Evolutionary conservation across 2,113 vertebrate genomes (phyloP).

Genomic region (mouse (Mus musculus)): GRCm39 chr14:83474001-83474500

Average conservation of each 20-base stretch:
- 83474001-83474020: not conserved
- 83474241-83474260: not conserved
- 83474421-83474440: not conserved
- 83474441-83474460: too few relatives aligned
- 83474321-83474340: not conserved
- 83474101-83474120: not conserved
- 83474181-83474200: not conserved
- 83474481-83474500: too few relatives aligned
- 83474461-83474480: too few relatives aligned
- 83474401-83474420: not conserved
- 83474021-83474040: not conserved
- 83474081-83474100: not conserved
- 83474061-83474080: not conserved
- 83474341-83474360: not conserved
- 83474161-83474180: not conserved
- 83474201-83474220: not conserved
- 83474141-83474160: not conserved
- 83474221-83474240: not conserved
- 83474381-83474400: not conserved
- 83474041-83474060: too few relatives aligned
- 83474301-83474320: too few relatives aligned
- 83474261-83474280: not conserved
- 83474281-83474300: too few relatives aligned
- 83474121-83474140: too few relatives aligned
- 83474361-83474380: not conserved